These are phyloP conservation scores for Gymnothorax reevesii DNA, from an alignment of 2,797 vertebrate species.

Conservation along the genomic window DNA sequence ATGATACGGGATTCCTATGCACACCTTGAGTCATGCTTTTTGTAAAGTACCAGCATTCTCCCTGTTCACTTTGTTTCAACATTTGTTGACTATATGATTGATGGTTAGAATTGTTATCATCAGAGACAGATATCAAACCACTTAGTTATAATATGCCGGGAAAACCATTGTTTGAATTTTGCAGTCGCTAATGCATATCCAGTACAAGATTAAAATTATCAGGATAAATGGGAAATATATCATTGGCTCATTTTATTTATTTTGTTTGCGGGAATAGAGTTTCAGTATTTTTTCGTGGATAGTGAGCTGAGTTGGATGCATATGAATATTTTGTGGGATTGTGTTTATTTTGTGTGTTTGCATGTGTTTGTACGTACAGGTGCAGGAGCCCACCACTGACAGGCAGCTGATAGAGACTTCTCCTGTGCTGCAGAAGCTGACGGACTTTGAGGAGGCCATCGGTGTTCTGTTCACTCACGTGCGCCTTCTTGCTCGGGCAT, in stretches of 20 bases:
- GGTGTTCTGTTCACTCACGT: slow-evolving; percentile 94
- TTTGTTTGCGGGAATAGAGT: neutral
- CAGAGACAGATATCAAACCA: neutral
- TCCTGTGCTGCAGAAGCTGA: slow-evolving; percentile 94
- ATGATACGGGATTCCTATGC: neutral
- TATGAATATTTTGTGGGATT: slow-evolving; percentile 26
- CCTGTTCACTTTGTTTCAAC: neutral
- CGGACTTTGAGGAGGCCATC: slow-evolving; percentile 89
- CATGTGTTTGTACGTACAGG: slow-evolving; percentile 61
- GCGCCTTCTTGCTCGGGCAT: slow-evolving; percentile 90
- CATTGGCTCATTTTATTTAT: neutral
- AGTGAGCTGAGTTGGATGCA: neutral
- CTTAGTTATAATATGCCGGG: neutral
- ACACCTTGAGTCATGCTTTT: neutral
- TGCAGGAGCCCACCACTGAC: slow-evolving; percentile 93
- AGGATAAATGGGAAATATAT: neutral
- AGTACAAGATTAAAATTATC: neutral
- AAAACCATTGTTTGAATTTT: neutral
- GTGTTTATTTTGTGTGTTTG: slow-evolving; percentile 41
- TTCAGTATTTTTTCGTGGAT: neutral
- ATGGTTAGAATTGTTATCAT: neutral
- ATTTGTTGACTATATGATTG: neutral
- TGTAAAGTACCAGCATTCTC: neutral
- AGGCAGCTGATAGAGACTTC: slow-evolving; percentile 95
- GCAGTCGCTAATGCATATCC: neutral